Conservation (phyloP, 2,113 vertebrate species). For the Noturus placidus region DNA sequence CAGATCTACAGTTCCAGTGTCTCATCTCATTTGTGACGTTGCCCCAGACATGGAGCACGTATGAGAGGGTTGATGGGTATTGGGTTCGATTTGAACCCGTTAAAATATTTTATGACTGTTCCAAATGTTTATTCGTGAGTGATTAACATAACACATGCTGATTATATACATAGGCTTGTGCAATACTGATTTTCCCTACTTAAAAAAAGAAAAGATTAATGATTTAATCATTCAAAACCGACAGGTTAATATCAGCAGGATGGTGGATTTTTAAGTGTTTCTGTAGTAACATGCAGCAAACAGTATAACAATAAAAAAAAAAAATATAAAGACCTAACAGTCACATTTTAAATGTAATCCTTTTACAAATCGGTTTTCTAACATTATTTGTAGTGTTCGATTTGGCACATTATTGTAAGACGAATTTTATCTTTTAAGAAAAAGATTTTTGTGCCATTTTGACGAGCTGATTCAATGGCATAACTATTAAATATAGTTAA, state of each 20-base stretch:
- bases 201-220: background rate
- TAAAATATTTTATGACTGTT: background rate
- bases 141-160: background rate
- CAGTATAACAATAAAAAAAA: too few relatives aligned
- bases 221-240: background rate
- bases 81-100: background rate
- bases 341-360: background rate
- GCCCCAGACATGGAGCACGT: background rate
- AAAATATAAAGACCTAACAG: background rate
- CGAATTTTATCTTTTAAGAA: background rate
- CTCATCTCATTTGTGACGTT: background rate
- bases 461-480: background rate
- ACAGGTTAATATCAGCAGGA: background rate
- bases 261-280: background rate
- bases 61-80: background rate
- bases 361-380: background rate
- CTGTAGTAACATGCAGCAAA: background rate
- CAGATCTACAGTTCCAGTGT: conserved; percentile 55
- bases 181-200: background rate
- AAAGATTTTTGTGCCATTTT: background rate
- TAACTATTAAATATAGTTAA: background rate
- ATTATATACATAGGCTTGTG: background rate
- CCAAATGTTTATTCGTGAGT: background rate
- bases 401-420: background rate
- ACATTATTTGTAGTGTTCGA: background rate